Conservation (phyloP, 2,113 vertebrate genomes). For the Seriola quinqueradiata region DNA sequence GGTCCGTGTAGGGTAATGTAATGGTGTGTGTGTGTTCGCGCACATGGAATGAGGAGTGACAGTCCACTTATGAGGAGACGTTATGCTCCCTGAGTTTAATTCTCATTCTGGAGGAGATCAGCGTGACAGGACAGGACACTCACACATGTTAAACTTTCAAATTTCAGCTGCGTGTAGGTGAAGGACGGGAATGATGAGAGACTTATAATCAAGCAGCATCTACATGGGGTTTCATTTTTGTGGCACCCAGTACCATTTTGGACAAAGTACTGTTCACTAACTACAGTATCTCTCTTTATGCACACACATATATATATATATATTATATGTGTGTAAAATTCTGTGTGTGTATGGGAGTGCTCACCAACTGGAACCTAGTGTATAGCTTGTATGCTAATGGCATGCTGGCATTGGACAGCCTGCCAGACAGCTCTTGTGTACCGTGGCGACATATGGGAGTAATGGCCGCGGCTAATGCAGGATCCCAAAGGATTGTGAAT, state of each 20-base stretch:
- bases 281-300: neutral
- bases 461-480: conserved; percentile 42
- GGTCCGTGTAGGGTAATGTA: conserved; percentile 5
- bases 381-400: conserved; percentile 28
- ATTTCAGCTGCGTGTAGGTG: conserved; percentile 1
- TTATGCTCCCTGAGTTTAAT: conserved; percentile 70
- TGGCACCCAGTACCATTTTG: neutral
- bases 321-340: neutral
- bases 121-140: conserved; percentile 39
- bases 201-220: conserved; percentile 18
- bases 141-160: conserved; percentile 48
- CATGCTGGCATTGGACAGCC: neutral
- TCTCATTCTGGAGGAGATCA: conserved; percentile 36
- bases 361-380: neutral
- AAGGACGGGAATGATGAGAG: neutral
- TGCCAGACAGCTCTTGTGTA: conserved; percentile 32
- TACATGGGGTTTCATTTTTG: neutral
- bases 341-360: too few species aligned
- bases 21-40: conserved; percentile 5
- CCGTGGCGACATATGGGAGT: conserved; percentile 9
- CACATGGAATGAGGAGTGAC: conserved; percentile 66
- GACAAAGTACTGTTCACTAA: neutral
- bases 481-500: conserved; percentile 17
- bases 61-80: conserved; percentile 72
- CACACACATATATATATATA: neutral